A percentile compares a stretch with the other conserved stretches of the same genome.
Conservation (phyloP, 2,113 vertebrate genomes). For the Macquaria ambigua region DNA sequence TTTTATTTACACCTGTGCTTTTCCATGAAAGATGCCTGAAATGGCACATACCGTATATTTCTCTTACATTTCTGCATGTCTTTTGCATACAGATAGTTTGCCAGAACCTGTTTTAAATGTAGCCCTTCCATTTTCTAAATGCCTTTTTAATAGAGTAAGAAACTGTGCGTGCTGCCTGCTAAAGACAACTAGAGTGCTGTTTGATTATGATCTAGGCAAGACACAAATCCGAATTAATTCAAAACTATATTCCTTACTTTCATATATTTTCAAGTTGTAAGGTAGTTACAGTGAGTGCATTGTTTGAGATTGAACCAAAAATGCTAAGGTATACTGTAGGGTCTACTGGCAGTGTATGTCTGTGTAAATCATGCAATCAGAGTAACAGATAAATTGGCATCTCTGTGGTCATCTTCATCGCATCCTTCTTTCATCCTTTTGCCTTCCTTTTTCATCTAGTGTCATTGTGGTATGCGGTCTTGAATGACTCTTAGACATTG, state of each 20-base stretch:
- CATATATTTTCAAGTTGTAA: neutral
- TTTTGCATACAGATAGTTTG: neutral
- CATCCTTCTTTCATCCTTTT: constrained; percentile 10
- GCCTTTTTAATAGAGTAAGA: neutral
- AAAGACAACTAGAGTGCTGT: neutral
- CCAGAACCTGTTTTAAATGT: neutral
- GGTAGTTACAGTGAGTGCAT: neutral
- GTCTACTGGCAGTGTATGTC: constrained; percentile 2
- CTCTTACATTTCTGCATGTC: neutral
- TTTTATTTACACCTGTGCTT: neutral
- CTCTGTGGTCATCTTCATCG: constrained; percentile 32
- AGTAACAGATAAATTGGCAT: neutral
- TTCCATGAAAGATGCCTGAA: neutral
- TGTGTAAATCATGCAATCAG: neutral
- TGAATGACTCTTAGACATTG: constrained; percentile 10
- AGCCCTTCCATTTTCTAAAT: neutral
- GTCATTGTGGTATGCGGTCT: constrained; percentile 18
- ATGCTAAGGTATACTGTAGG: neutral
- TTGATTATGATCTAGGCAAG: neutral
- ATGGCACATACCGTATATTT: neutral
- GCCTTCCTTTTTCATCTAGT: constrained; percentile 4
- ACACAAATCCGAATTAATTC: neutral
- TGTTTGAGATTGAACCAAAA: constrained; percentile 7
- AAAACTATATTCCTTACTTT: neutral
- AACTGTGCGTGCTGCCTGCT: neutral